A percentile compares a stretch with the other conserved stretches of the same genome.
phyloP scores from a whole-genome alignment of 2,113 vertebrate species.

The Anolis carolinensis region DNA sequence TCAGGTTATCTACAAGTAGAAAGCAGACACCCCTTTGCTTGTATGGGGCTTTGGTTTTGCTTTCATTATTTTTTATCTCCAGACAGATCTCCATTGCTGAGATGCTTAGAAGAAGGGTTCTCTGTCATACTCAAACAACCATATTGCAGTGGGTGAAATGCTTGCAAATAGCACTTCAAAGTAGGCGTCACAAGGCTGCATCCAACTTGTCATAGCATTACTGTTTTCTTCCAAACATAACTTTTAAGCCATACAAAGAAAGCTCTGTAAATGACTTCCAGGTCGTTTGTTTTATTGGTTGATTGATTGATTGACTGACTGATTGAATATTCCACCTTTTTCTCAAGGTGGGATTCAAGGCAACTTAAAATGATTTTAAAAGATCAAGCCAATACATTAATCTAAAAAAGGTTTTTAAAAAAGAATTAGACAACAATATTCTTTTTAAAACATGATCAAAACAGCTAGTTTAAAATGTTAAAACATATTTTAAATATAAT shows the following conservation, averaged over 20 bases:
- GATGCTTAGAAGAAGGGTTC: conserved; percentile 44
- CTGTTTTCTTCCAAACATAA: conserved; percentile 65
- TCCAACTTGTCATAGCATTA: conserved; percentile 57
- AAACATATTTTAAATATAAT: too few species aligned
- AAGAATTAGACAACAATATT: too few species aligned
- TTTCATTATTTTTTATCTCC: conserved; percentile 27
- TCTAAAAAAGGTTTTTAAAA: too few species aligned
- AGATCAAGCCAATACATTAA: too few species aligned
- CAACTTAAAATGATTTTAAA: too few species aligned
- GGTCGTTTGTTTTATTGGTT: conserved; percentile 1
- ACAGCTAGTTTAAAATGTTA: too few species aligned
- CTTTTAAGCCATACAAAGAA: conserved; percentile 49
- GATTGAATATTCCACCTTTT: too few species aligned
- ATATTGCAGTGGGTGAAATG: conserved; percentile 73
- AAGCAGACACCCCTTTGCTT: conserved; percentile 10
- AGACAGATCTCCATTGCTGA: conserved; percentile 26
- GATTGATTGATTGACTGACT: too few species aligned
- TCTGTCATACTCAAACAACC: conserved; percentile 61
- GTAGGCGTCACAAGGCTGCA: conserved; percentile 61
- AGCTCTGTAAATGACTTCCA: conserved; percentile 52
- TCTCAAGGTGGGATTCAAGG: too few species aligned
- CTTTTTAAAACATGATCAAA: too few species aligned
- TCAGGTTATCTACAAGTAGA: neutral
- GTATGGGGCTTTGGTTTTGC: conserved; percentile 9
- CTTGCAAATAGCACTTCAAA: conserved; percentile 69